Evolutionary conservation across 2,888 invertebrate genomes (phyloP).

Genomic region (Aleiodes testaceus): DNA sequence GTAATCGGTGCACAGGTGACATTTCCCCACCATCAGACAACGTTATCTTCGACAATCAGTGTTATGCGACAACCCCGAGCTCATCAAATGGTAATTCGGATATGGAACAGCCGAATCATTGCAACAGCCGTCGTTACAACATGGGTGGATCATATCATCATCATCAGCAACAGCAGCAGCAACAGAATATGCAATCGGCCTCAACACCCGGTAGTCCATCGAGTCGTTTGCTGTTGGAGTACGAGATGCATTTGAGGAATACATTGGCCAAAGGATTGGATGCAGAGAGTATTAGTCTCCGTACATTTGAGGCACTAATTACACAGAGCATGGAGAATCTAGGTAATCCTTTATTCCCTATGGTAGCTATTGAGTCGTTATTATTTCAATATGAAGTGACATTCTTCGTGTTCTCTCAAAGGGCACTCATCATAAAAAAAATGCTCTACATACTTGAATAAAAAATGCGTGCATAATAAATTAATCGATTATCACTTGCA

Average conservation of each 20-base stretch:
- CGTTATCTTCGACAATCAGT: constrained; percentile 95
- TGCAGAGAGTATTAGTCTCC: constrained; percentile 94
- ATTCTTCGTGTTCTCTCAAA: not conserved
- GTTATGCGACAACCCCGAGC: constrained; percentile 95
- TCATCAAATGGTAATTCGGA: constrained; percentile 95
- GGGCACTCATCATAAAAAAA: not conserved
- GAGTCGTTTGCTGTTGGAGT: constrained; percentile 88
- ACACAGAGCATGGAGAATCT: constrained; percentile 97
- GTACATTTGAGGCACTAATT: constrained; percentile 93
- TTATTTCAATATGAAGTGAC: no score
- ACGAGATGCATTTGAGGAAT: constrained; percentile 94
- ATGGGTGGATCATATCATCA: constrained; percentile 75
- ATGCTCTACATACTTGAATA: not conserved
- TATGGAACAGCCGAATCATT: constrained; percentile 82
- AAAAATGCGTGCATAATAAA: constrained; percentile 1
- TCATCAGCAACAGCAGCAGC: constrained; percentile 71
- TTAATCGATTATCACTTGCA: constrained; percentile 69
- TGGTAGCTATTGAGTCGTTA: no score
- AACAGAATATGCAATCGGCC: constrained; percentile 57
- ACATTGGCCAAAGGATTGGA: constrained; percentile 96
- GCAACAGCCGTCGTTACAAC: constrained; percentile 71
- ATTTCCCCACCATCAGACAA: constrained; percentile 93
- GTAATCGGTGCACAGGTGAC: constrained; percentile 74
- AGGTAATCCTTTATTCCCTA: constrained; percentile 75
- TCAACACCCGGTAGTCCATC: constrained; percentile 88